Evolutionary conservation across 2,113 vertebrate species (phyloP), one percentile per base, ranked within the genome.

Genomic region (Cyanoderma ruficeps): DNA sequence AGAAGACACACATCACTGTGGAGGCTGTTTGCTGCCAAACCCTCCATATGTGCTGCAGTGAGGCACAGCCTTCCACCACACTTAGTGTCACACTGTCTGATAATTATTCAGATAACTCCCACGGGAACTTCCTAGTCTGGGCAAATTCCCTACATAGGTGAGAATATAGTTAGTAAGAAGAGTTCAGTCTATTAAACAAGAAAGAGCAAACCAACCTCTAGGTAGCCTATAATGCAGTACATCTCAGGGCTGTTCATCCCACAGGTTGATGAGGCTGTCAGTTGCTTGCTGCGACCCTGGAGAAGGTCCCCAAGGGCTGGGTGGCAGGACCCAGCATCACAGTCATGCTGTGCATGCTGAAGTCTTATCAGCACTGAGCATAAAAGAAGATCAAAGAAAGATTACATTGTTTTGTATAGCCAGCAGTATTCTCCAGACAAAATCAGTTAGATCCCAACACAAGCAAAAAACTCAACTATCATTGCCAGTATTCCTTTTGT

Each of bases 151-250:
- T 68, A 47, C 20, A 60, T 21, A 71, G 49, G 49, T 41, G 31
- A 88, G 39, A 90, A 78, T 30, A 78, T 0, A 3, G 11, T 56
- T 64, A 52, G 15, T 27, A 56, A 78, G 50, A 23, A 67, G 25
- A 78, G 35, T 16, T 74, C 53, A 50, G 14, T 78, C 78, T 30
- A 46, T 49, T 15, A 63, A 92, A 86, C 76, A 68, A 42, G 68
- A 89, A 90, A 67, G 56, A 75, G 41, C 15, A 71, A 83, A 96
- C 97, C 80, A 64, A 99, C 98, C 99, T 99, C 98, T 23, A 99
- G 96, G 94, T 99, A 98, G 93, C 99, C 97, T 28, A 99, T 89
- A 92, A 99, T 99, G 97, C 99, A 99, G 89, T 99, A 99, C 57
- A 98, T 98, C 93, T 99, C 97, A 55, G 98, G 98, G 61, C 94